Evolutionary conservation across 2,888 invertebrate species (phyloP).

Genomic region (Acronicta aceris): DNA sequence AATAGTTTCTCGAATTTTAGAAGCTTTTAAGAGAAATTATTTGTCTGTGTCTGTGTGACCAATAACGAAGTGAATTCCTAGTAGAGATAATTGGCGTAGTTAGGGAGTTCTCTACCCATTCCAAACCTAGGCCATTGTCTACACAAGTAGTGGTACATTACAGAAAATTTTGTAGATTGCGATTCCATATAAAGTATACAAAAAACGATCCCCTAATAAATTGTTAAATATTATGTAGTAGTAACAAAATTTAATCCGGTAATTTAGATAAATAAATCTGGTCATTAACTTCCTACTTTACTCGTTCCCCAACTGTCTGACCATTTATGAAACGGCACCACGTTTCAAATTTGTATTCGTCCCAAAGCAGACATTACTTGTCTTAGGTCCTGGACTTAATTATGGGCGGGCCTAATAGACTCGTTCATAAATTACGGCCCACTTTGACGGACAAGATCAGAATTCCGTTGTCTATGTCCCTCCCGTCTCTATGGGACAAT

Average conservation of each 20-base stretch:
- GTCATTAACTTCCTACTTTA: slow-evolving; percentile 22
- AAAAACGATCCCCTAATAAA: too few species aligned
- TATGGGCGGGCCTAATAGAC: slow-evolving; percentile 37
- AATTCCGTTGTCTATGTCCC: slow-evolving; percentile 26
- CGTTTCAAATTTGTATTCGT: slow-evolving; percentile 46
- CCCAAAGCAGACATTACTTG: slow-evolving; percentile 45
- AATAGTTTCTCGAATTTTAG: too few species aligned
- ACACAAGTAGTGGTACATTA: too few species aligned
- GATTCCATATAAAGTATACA: too few species aligned
- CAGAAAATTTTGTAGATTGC: too few species aligned
- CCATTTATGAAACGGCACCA: slow-evolving; percentile 38
- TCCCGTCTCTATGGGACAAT: slow-evolving; percentile 38
- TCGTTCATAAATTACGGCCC: slow-evolving; percentile 44
- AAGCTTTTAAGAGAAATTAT: too few species aligned
- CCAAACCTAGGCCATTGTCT: too few species aligned
- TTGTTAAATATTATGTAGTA: too few species aligned
- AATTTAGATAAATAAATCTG: slow-evolving; percentile 14
- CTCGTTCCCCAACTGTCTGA: slow-evolving; percentile 24
- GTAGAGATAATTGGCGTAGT: too few species aligned
- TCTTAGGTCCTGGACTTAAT: slow-evolving; percentile 43
- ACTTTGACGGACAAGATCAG: slow-evolving; percentile 49
- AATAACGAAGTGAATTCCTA: too few species aligned
- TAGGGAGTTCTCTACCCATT: too few species aligned
- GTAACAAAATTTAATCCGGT: neutral
- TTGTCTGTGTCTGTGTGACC: too few species aligned